These are phyloP conservation scores for Harmothoe impar DNA, from an alignment of 2,888 invertebrate species.

Conservation along the genomic window DNA sequence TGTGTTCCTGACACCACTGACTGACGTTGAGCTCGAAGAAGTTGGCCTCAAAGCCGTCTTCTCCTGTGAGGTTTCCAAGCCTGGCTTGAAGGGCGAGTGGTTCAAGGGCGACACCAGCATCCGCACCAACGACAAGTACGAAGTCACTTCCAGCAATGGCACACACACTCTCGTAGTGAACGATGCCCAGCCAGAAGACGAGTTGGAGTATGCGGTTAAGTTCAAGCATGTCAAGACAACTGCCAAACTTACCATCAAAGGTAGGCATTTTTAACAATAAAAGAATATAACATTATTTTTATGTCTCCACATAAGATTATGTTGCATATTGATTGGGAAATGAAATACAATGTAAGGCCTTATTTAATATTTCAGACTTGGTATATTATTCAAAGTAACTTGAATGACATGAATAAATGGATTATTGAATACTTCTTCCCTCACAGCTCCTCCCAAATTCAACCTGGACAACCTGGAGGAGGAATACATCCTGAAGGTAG, in stretches of 20 bases:
- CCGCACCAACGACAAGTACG: slow-evolving; percentile 67
- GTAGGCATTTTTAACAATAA: slow-evolving; percentile 19
- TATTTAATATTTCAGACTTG: neutral
- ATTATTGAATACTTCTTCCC: neutral
- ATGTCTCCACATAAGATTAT: neutral
- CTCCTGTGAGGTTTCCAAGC: slow-evolving; percentile 91
- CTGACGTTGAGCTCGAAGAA: slow-evolving; percentile 78
- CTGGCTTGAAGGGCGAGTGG: slow-evolving; percentile 91
- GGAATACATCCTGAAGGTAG: slow-evolving; percentile 70
- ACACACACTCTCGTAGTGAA: slow-evolving; percentile 68
- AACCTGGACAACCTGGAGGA: slow-evolving; percentile 68
- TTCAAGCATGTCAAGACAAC: slow-evolving; percentile 64
- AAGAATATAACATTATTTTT: no score
- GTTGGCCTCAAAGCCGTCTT: slow-evolving; percentile 83
- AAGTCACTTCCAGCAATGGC: slow-evolving; percentile 64
- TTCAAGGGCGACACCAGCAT: slow-evolving; percentile 83
- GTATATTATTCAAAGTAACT: no score
- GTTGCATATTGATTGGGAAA: neutral
- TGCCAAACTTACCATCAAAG: slow-evolving; percentile 69
- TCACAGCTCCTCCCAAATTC: slow-evolving; percentile 71
- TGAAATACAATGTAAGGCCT: neutral
- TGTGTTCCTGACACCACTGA: slow-evolving; percentile 78
- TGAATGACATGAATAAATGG: neutral
- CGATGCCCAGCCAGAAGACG: slow-evolving; percentile 70
- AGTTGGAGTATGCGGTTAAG: slow-evolving; percentile 69